Conservation (phyloP, 2,113 vertebrate species). For the Phyllopteryx taeniolatus region DNA sequence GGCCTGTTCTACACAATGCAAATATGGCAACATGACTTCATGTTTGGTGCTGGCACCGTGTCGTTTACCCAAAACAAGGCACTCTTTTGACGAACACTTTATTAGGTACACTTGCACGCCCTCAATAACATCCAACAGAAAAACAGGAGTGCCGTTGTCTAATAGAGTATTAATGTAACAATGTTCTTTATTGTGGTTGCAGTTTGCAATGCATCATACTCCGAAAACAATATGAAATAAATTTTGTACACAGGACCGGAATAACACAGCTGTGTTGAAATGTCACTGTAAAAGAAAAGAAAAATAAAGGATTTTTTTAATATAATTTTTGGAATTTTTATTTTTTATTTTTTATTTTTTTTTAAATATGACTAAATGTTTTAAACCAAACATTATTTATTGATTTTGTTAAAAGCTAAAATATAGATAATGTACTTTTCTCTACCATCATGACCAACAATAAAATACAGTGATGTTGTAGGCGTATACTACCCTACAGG, state of each 20-base stretch:
- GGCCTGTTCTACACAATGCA: constrained; percentile 42
- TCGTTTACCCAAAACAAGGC: constrained; percentile 65
- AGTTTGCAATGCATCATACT: not conserved
- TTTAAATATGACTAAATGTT: no score
- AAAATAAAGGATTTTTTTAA: no score
- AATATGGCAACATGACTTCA: constrained; percentile 68
- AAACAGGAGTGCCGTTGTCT: not conserved
- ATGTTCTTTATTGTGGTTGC: not conserved
- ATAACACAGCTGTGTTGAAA: no score
- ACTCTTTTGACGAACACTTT: constrained; percentile 1
- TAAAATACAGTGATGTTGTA: not conserved
- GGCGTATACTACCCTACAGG: no score
- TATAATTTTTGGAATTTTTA: no score
- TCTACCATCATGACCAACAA: not conserved
- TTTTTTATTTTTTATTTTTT: no score
- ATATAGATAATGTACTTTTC: no score
- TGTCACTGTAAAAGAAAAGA: no score
- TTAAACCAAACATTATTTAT: no score
- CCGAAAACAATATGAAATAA: not conserved
- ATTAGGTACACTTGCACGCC: not conserved
- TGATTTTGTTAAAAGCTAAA: no score
- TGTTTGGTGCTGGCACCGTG: constrained; percentile 41
- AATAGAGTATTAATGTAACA: not conserved
- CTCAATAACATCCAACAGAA: not conserved
- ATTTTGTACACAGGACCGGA: no score